phyloP scores from a whole-genome alignment of 1,140 invertebrate genomes.

The Lepidurus couesii region DNA sequence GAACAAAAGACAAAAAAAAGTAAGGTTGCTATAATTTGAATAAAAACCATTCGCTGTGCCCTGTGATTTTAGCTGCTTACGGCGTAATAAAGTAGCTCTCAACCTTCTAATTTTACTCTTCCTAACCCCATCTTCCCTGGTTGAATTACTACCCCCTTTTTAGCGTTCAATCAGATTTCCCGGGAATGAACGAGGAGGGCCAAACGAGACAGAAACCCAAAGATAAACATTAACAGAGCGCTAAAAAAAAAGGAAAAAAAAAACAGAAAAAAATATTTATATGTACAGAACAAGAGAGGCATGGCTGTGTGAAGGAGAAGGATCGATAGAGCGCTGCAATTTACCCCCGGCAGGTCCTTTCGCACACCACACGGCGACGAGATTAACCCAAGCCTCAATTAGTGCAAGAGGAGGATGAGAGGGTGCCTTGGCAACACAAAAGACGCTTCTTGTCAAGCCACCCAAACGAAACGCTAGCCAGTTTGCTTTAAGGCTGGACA shows the following conservation, averaged over 20 bases:
- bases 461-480: not conserved
- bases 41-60: no score
- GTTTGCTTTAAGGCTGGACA: conserved; percentile 13
- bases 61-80: no score
- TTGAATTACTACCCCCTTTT: not conserved
- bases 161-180: not conserved
- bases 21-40: no score
- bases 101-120: conserved; percentile 9
- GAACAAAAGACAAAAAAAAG: no score
- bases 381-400: conserved; percentile 22
- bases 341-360: conserved; percentile 15
- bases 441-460: conserved; percentile 9
- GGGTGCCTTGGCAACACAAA: conserved; percentile 18
- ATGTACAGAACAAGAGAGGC: not conserved
- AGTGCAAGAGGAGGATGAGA: not conserved
- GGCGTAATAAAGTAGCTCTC: not conserved
- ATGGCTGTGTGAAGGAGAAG: conserved; percentile 9
- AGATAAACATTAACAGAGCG: no score
- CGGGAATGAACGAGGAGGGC: no score
- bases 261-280: not conserved
- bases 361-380: conserved; percentile 16
- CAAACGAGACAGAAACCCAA: no score
- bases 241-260: no score
- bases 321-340: conserved; percentile 7
- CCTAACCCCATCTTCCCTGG: conserved; percentile 1